Percentiles rank a stretch among this genome's conserved stretches.
Evolutionary conservation across 2,888 invertebrate genomes (phyloP).

Genomic region (Torymus tubicola): DNA sequence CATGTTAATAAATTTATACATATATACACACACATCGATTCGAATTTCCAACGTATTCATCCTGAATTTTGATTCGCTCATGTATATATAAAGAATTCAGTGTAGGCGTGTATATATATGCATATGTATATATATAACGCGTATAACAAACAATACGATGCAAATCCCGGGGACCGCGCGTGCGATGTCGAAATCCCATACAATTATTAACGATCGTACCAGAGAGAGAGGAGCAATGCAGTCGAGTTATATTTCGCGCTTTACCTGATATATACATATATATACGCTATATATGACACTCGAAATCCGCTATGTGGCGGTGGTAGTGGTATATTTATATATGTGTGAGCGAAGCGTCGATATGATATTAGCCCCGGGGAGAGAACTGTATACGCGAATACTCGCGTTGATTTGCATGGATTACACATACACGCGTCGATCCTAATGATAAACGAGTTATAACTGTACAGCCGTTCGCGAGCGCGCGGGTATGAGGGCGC

Average conservation of each 20-base stretch:
- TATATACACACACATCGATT: neutral
- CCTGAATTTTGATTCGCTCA: constrained; percentile 30
- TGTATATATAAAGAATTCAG: constrained; percentile 12
- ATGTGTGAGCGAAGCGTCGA: neutral
- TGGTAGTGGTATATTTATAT: constrained; percentile 7
- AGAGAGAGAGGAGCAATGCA: neutral
- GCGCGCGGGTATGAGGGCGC: neutral
- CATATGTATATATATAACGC: neutral
- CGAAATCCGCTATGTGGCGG: constrained; percentile 22
- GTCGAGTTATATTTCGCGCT: constrained; percentile 24
- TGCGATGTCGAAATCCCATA: constrained; percentile 42
- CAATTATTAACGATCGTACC: constrained; percentile 53
- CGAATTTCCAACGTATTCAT: neutral
- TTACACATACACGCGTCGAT: constrained; percentile 49
- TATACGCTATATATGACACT: neutral
- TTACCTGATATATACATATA: too few species aligned
- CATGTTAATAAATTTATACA: neutral
- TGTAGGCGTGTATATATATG: constrained; percentile 23
- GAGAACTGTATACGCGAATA: constrained; percentile 30
- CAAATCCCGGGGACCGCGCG: constrained; percentile 29
- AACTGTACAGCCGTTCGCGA: too few species aligned
- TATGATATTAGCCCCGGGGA: neutral
- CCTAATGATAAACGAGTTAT: constrained; percentile 53
- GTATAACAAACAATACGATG: constrained; percentile 44
- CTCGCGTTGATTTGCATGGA: constrained; percentile 49